These are phyloP conservation scores for Manis javanica DNA, from an alignment of 2,797 vertebrate genomes.

Conservation along the genomic window DNA sequence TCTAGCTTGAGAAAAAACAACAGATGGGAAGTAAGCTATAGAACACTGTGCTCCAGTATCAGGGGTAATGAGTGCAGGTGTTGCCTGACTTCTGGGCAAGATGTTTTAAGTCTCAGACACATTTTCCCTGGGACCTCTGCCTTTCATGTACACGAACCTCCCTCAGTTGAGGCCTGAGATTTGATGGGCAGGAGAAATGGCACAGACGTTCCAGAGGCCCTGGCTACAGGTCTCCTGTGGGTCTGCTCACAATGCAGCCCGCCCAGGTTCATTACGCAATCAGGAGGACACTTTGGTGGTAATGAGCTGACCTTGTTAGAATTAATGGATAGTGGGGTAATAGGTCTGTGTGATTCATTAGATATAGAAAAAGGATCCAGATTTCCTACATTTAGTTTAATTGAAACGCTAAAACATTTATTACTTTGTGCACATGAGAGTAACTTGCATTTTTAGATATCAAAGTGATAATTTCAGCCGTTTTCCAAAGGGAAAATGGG, in stretches of 20 bases:
- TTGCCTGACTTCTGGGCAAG: background rate
- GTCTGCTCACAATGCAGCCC: background rate
- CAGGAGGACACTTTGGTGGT: conserved; percentile 70
- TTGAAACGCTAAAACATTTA: conserved; percentile 87
- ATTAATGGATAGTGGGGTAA: conserved; percentile 85
- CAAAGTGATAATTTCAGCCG: conserved; percentile 83
- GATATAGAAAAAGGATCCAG: conserved; percentile 79
- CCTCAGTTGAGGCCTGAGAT: background rate
- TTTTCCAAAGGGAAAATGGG: conserved; percentile 82
- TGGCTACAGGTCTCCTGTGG: background rate
- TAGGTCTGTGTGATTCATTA: conserved; percentile 84
- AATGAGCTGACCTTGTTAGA: conserved; percentile 85
- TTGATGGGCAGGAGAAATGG: background rate
- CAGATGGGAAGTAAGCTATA: background rate
- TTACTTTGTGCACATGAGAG: conserved; percentile 84
- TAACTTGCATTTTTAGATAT: conserved; percentile 84
- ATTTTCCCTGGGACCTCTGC: background rate
- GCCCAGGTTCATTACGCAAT: conserved; percentile 76
- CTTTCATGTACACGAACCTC: background rate
- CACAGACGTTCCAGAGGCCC: background rate
- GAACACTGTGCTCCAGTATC: background rate
- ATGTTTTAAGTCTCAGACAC: background rate
- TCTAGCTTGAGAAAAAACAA: background rate
- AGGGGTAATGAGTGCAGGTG: background rate
- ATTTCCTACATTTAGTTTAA: conserved; percentile 85